Conservation (phyloP, 2,113 vertebrate genomes). For the Podarcis muralis region DNA sequence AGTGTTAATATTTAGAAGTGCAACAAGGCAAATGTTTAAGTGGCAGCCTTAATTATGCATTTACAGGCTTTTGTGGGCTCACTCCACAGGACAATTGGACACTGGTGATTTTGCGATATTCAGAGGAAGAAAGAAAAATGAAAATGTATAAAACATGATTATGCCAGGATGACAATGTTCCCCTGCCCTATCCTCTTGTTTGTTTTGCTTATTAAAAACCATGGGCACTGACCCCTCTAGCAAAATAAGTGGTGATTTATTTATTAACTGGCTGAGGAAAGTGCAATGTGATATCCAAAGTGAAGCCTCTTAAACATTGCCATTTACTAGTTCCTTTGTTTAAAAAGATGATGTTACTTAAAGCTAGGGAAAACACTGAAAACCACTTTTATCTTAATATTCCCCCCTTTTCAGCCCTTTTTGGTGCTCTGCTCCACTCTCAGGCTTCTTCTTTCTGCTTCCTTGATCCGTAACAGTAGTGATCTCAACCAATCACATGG, state of each 20-base stretch:
- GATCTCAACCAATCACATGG: neutral
- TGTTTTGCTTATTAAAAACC: neutral
- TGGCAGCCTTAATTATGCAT: constrained; percentile 8
- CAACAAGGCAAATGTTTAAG: neutral
- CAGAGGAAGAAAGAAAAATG: constrained; percentile 34
- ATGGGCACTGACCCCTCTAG: neutral
- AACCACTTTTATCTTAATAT: neutral
- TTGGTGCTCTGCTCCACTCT: neutral
- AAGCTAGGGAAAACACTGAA: neutral
- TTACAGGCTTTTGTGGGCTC: constrained; percentile 15
- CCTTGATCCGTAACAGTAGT: neutral
- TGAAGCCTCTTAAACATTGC: neutral
- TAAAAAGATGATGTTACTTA: neutral
- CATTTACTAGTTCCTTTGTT: neutral
- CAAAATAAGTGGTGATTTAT: neutral
- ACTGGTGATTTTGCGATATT: constrained; percentile 23
- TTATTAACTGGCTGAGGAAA: too few relatives aligned
- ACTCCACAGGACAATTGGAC: constrained; percentile 40
- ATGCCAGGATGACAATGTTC: neutral
- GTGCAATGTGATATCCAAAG: too few relatives aligned
- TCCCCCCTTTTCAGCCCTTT: neutral
- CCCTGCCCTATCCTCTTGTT: constrained; percentile 3
- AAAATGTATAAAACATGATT: constrained; percentile 9
- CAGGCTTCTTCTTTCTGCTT: neutral
- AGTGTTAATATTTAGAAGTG: neutral